phyloP scores from a whole-genome alignment of 2,797 vertebrate genomes.

The Chanos chanos region DNA sequence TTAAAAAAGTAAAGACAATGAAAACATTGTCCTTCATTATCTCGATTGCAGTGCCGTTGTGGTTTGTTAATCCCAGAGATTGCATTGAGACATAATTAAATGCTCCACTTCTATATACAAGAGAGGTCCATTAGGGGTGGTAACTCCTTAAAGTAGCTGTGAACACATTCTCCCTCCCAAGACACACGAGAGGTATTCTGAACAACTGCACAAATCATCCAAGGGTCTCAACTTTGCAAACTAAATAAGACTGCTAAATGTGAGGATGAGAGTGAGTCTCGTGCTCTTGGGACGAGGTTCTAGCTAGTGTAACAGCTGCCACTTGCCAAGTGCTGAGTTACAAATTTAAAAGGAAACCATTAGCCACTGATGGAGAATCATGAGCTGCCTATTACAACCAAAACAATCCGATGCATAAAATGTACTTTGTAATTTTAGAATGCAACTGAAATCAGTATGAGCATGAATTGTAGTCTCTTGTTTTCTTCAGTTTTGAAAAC shows the following conservation, averaged over 20 bases:
- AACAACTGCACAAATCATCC: constrained; percentile 32
- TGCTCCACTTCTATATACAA: constrained; percentile 12
- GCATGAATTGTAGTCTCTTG: no score
- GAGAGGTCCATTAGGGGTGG: constrained; percentile 40
- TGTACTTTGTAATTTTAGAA: no score
- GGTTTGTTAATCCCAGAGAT: constrained; percentile 22
- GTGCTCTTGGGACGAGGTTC: constrained; percentile 12
- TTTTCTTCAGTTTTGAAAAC: no score
- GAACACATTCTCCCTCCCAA: constrained; percentile 49
- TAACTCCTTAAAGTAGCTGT: constrained; percentile 46
- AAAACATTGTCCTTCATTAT: constrained; percentile 17
- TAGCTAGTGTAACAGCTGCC: constrained; percentile 37
- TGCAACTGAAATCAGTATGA: no score
- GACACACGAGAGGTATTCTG: constrained; percentile 37
- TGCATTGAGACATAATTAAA: constrained; percentile 5
- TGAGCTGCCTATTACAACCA: no score
- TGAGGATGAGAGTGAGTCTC: constrained; percentile 10
- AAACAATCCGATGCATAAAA: no score
- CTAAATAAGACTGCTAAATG: constrained; percentile 28
- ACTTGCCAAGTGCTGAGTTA: constrained; percentile 61
- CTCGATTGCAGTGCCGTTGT: constrained; percentile 18
- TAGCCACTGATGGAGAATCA: no score
- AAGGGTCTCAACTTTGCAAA: constrained; percentile 19
- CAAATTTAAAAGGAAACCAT: no score
- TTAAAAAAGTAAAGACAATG: background rate